Base-by-base conservation (phyloP, 2,888 invertebrate genomes). In the Torymus texanus region DNA sequence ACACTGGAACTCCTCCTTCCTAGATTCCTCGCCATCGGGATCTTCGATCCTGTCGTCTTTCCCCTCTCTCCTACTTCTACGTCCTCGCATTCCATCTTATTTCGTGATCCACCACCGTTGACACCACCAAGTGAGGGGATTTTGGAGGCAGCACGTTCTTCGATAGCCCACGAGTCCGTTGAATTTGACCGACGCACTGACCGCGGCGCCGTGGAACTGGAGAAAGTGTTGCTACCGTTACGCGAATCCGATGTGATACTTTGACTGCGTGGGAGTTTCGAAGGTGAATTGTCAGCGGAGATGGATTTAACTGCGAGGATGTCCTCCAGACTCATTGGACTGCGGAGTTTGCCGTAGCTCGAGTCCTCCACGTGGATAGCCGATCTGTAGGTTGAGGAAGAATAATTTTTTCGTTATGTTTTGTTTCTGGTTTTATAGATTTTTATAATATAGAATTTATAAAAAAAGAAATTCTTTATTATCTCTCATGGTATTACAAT, bases 1-100 rank as follows among this genome's bases (percentile, higher is more conserved):
- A 93, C 93, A 77, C 91, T 91, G 62, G 90, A 89, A 79, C 91
- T 91, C 14, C 90, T 85, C 79, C 88, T 83, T 13, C 86, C 85
- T 2, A 89, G 80, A 41, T 84, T 84, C 29, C 86, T 82, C 4
- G 85, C 79, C 3, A 84, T 87, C 10, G 89, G 89, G 1, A 89
- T 88, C 53, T 87, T 88, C 3, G 89, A 87, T 1, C 24, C 18
- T 50, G 65, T 50, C 16, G 13, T 18, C 18, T 11, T 13, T 29
- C 13, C 5, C 1, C 18, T 29, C 41, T 29, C 63, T 0, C 18
- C 21, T 0, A 2, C 55, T 14, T 2, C 41, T 8, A 59, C 51
- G 3, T 24, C 41, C 5, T 53, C 29, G 12, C 24, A 13, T 13
- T 41, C 41, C 5, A 41, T 5, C 41, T 41, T 41, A 41, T 0